Percentiles rank a stretch among this genome's conserved stretches.
Conservation (phyloP, 1,140 invertebrate genomes). For the Hyphantria cunea region DNA sequence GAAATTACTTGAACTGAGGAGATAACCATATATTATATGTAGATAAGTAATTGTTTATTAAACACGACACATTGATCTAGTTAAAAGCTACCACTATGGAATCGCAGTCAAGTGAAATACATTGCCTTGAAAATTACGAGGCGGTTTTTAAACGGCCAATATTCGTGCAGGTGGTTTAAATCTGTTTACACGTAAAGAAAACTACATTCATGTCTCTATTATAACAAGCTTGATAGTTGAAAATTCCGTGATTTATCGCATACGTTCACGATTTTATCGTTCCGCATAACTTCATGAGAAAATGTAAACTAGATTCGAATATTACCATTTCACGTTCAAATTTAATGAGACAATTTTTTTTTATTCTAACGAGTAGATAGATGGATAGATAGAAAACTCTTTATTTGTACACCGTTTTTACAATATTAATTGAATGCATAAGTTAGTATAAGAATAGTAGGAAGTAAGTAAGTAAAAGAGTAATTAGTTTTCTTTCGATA, state of each 20-base stretch:
- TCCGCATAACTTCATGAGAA: conserved; percentile 76
- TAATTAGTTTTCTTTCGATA: too few relatives aligned
- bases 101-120: too few relatives aligned
- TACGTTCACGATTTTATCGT: conserved; percentile 45
- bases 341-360: not conserved
- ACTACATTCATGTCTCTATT: conserved; percentile 14
- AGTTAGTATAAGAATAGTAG: too few relatives aligned
- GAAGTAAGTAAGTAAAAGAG: too few relatives aligned
- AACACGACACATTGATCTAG: too few relatives aligned
- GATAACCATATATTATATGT: too few relatives aligned
- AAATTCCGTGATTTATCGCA: conserved; percentile 41
- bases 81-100: too few relatives aligned
- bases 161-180: conserved; percentile 8
- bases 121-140: conserved; percentile 3
- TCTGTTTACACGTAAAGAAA: conserved; percentile 27
- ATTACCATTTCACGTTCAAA: not conserved
- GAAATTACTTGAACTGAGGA: not conserved
- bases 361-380: too few relatives aligned
- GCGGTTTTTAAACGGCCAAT: not conserved
- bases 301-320: conserved; percentile 31
- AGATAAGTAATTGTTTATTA: too few relatives aligned
- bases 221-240: conserved; percentile 15
- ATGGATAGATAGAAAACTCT: too few relatives aligned
- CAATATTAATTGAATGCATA: too few relatives aligned
- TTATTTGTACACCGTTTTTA: too few relatives aligned